Percentiles rank a stretch among this genome's conserved stretches.
Evolutionary conservation across 2,888 invertebrate genomes (phyloP).

Genomic region (Oscheius sp.): DNA sequence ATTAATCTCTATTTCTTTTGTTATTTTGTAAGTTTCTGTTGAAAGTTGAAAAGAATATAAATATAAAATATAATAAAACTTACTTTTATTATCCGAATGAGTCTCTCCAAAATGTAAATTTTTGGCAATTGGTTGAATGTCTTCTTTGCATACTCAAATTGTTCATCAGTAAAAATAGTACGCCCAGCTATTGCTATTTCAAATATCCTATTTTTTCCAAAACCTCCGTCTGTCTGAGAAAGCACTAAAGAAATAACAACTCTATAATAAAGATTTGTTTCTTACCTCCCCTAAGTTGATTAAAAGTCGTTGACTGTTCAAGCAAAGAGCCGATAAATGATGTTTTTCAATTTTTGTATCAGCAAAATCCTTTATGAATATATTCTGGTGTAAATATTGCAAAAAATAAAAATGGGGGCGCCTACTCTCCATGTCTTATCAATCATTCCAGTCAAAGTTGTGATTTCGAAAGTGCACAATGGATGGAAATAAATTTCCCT

Average conservation of each 20-base stretch:
- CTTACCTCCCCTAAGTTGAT: slow-evolving; percentile 71
- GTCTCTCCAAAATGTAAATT: slow-evolving; percentile 30
- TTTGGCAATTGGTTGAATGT: slow-evolving; percentile 32
- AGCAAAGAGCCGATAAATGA: slow-evolving; percentile 30
- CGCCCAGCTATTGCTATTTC: slow-evolving; percentile 59
- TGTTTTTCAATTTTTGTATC: slow-evolving; percentile 35
- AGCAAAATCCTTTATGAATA: slow-evolving; percentile 34
- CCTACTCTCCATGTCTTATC: slow-evolving; percentile 38
- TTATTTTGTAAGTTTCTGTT: slow-evolving; percentile 30
- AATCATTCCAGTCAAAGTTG: slow-evolving; percentile 25
- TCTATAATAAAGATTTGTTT: too few relatives aligned
- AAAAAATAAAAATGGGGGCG: background rate
- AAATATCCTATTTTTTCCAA: slow-evolving; percentile 56
- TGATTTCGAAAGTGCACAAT: slow-evolving; percentile 37
- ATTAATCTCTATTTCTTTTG: slow-evolving; percentile 31
- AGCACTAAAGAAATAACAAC: slow-evolving; percentile 72
- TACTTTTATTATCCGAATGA: slow-evolving; percentile 43
- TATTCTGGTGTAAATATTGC: slow-evolving; percentile 29
- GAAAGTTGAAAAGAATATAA: slow-evolving; percentile 41
- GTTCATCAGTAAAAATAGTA: slow-evolving; percentile 50
- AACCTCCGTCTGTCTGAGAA: slow-evolving; percentile 60
- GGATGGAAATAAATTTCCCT: slow-evolving; percentile 75
- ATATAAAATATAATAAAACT: background rate
- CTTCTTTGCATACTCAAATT: slow-evolving; percentile 46
- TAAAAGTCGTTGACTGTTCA: slow-evolving; percentile 70